Evolutionary conservation across 2,888 invertebrate genomes (phyloP), one percentile per base, ranked within the genome.

Genomic region (Acleris emargana): DNA sequence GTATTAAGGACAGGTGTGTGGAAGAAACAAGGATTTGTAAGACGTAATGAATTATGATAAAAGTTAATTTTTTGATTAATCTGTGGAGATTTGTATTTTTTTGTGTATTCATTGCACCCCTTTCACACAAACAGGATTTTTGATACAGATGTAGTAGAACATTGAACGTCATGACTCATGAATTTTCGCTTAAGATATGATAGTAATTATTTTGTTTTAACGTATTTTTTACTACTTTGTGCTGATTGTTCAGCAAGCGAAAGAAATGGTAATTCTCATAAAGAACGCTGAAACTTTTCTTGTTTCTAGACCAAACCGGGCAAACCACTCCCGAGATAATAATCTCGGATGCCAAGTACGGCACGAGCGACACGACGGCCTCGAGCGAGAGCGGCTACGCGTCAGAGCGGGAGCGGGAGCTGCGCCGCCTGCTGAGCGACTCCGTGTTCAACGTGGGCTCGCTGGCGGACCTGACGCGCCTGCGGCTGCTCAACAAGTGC

Each of bases 401-500:
- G 50, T 74, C 76, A 1, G 63, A 67, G 50, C 50, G 71, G 55
- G 66, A 61, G 63, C n/a, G 53, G 9, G 50, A 67, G 68, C 66
- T 49, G 64, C n/a, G 53, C 16, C 52, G 68, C 68, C 66, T 49
- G 64, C 58, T 28, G 58, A 47, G 18, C 63, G 81, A 87, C 32
- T 93, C 93, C 73, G 89, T 91, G 54, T 93, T 91, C 72, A 91
- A 93, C 69, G 84, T 94, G 51, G 93, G 93, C 13, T 91, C 93
- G 1, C 80, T 95, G 69, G 82, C 86, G 4, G 92, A 93, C 58
- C 85, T 93, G 52, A 91, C 93, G 38, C 88, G 90, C 67, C 84
- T 91, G 68, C 82, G 86, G 32, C 87, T 22, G 22, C 22, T 22
- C 22, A 22, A 22, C 22, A 22, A 22, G 93, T n/a, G n/a, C n/a